Percentiles rank a stretch among this genome's conserved stretches.
Evolutionary conservation across 2,888 invertebrate species (phyloP).

Genomic region (Chloroclystis v-ata): DNA sequence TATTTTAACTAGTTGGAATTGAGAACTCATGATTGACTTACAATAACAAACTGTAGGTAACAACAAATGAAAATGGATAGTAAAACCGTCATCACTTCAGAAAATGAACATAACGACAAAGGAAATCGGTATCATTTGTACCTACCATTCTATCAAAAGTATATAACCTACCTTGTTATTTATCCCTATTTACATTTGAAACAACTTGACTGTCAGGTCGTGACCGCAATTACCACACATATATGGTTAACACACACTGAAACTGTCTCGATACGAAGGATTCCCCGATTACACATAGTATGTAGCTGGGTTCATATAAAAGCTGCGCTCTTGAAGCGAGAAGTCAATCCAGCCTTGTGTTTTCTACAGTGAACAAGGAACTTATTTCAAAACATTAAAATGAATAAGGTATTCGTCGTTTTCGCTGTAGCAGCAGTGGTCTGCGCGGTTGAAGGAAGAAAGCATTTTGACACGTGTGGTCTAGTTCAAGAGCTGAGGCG

Average conservation of each 20-base stretch:
- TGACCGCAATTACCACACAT: not conserved
- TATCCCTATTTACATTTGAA: not conserved
- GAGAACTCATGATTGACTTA: no score
- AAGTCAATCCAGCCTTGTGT: slow-evolving; percentile 3
- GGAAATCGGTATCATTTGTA: no score
- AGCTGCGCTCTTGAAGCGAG: slow-evolving; percentile 2
- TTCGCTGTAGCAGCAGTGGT: slow-evolving; percentile 20
- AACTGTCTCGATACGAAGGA: slow-evolving; percentile 7
- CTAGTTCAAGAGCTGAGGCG: slow-evolving; percentile 40
- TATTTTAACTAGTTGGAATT: no score
- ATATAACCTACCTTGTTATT: not conserved
- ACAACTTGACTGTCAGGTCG: not conserved
- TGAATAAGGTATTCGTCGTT: slow-evolving; percentile 28
- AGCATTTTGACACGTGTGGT: slow-evolving; percentile 41
- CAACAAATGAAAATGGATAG: no score
- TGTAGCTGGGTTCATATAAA: slow-evolving; percentile 17
- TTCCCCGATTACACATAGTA: slow-evolving; percentile 10
- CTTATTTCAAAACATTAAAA: slow-evolving; percentile 13
- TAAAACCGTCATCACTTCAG: no score
- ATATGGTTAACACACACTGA: not conserved
- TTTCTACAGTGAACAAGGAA: slow-evolving; percentile 1
- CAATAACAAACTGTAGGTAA: no score
- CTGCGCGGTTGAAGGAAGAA: slow-evolving; percentile 31
- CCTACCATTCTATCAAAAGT: not conserved
- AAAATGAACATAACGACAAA: no score